Percentiles rank a stretch among this genome's conserved stretches.
Conservation (phyloP, 2,888 invertebrate species). For the Lasiommata megera region DNA sequence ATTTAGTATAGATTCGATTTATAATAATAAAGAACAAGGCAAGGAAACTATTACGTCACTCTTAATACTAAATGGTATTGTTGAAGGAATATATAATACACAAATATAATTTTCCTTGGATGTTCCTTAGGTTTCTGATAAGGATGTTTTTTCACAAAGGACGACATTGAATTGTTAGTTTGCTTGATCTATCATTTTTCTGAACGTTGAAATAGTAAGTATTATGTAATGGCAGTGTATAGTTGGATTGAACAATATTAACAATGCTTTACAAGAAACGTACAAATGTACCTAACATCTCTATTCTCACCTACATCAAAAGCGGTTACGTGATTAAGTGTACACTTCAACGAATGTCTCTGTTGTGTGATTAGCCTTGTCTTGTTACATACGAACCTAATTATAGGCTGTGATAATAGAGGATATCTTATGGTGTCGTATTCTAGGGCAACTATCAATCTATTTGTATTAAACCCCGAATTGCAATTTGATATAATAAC, state of each 20-base stretch:
- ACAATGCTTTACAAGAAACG: neutral
- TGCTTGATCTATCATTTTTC: neutral
- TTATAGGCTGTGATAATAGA: neutral
- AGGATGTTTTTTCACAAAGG: neutral
- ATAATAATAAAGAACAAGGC: too few relatives aligned
- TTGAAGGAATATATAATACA: neutral
- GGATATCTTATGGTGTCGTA: too few relatives aligned
- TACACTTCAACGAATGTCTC: neutral
- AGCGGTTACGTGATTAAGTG: neutral
- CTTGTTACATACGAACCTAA: neutral
- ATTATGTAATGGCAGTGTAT: neutral
- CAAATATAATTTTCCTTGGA: neutral
- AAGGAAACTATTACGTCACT: too few relatives aligned
- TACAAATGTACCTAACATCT: neutral
- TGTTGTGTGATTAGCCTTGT: neutral
- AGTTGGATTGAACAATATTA: neutral
- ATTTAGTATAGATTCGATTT: too few relatives aligned
- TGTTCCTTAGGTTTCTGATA: neutral
- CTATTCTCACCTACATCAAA: constrained; percentile 2
- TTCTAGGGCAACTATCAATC: too few relatives aligned
- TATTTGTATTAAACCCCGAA: too few relatives aligned
- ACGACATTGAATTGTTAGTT: neutral
- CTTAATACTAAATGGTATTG: too few relatives aligned
- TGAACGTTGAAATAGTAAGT: neutral
- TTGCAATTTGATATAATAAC: too few relatives aligned